Base-by-base conservation (phyloP, 2,113 vertebrate species). In the Ciconia maguari region DNA sequence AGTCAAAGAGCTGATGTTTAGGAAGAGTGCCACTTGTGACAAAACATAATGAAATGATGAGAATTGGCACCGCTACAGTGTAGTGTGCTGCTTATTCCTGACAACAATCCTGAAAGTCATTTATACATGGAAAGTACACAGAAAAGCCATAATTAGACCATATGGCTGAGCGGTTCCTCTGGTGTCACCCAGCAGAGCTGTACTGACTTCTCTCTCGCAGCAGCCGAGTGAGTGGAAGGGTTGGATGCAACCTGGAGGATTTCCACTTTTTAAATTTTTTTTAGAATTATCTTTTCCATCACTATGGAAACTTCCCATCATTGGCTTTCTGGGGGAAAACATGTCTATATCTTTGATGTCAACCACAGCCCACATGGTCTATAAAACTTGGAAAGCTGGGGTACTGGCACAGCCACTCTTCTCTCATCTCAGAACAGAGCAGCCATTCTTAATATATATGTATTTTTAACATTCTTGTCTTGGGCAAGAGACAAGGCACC, bases 391-490 rank as follows among this genome's bases (percentile, higher is more conserved):
- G 83, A 93, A 84, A 69, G 60, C 83, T 61, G 55, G 36, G 79
- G 41, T 16, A 46, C n/a, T 18, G 22, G 57, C 61, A 79, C 54
- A 75, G 38, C 25, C 8, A 0, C 42, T 58, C 80, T 66, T 66
- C 70, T 74, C 80, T 92, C 60, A 51, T 22, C 60, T 61, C 76
- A 79, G 48, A 93, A 89, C 61, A 94, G 80, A 87, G 41, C 57
- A 89, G 17, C 25, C 69, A 49, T 93, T 92, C 90, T 93, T 71
- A n/a, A 44, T 38, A 66, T 17, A 44, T 9, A 72, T 29, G 8
- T 78, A 71, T 94, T 91, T 92, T 91, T 87, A 93, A 49, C 44
- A 52, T 87, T 89, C 30, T 94, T 90, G n/a, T 96, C 75, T 88
- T 68, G 42, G 64, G 66, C 55, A 70, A 85, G 42, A 26, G 36